These are phyloP conservation scores for Hydrolagus colliei DNA, from an alignment of 2,797 vertebrate species.

Conservation along the genomic window DNA sequence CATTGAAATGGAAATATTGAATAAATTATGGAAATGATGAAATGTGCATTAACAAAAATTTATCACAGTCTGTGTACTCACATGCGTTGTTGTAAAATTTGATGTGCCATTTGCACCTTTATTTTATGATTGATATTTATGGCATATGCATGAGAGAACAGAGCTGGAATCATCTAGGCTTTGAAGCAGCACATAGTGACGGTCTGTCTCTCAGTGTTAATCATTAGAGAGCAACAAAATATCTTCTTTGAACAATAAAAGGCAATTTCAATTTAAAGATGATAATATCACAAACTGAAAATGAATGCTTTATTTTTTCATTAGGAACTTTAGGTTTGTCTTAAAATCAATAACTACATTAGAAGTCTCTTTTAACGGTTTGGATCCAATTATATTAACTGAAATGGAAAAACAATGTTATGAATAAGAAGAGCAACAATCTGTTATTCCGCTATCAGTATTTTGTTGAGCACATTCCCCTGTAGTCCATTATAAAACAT, in stretches of 20 bases:
- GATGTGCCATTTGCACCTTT: not conserved
- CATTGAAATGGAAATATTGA: not conserved
- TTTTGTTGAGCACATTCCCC: too few species aligned
- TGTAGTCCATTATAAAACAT: too few species aligned
- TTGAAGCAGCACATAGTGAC: not conserved
- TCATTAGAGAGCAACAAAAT: not conserved
- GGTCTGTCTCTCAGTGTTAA: not conserved
- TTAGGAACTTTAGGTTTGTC: not conserved
- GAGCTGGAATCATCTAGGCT: not conserved
- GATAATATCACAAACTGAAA: not conserved
- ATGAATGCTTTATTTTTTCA: not conserved
- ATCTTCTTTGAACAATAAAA: not conserved
- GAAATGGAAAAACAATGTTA: too few species aligned
- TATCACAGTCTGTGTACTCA: not conserved
- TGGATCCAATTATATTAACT: too few species aligned
- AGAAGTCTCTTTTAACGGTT: not conserved
- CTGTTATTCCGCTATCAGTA: too few species aligned
- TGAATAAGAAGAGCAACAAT: too few species aligned
- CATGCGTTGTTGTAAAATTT: slow-evolving; percentile 1
- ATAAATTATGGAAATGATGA: not conserved
- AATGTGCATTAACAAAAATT: not conserved
- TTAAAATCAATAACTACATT: not conserved
- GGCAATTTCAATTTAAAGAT: not conserved
- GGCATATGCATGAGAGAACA: not conserved
- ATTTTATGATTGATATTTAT: slow-evolving; percentile 4